Conservation (phyloP, 2,113 vertebrate species). For the Cephalopterus ornatus region DNA sequence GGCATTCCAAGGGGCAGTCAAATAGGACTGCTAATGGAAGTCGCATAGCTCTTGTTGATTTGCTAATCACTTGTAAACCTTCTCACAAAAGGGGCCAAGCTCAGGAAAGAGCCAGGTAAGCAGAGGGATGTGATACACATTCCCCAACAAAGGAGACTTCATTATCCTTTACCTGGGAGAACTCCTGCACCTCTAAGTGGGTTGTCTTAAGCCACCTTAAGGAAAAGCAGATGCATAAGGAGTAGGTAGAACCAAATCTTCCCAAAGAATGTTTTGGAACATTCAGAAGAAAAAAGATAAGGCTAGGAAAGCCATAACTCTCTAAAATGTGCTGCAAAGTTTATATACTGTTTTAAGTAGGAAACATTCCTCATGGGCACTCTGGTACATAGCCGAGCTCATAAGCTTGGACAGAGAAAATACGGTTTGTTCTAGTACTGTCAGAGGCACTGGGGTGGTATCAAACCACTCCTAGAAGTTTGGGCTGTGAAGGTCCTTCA, state of each 20-base stretch:
- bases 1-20: neutral
- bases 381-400: neutral
- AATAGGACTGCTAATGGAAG: neutral
- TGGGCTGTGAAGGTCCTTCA: neutral
- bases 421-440: neutral
- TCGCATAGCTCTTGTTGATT: neutral
- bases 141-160: neutral
- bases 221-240: neutral
- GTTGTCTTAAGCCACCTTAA: neutral
- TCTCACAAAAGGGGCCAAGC: neutral
- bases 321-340: neutral
- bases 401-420: neutral
- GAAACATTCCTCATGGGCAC: neutral
- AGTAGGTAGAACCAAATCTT: neutral
- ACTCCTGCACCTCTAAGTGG: neutral
- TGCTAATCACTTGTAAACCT: neutral
- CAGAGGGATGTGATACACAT: neutral
- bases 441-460: neutral
- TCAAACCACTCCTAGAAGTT: neutral
- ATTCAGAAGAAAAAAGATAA: neutral
- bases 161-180: neutral
- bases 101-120: neutral
- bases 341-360: neutral
- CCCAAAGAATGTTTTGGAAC: neutral
- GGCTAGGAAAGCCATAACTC: neutral